Percentiles rank a stretch among this genome's conserved stretches.
These are phyloP conservation scores for Buathra laborator DNA, from an alignment of 2,888 invertebrate species.

Conservation along the genomic window DNA sequence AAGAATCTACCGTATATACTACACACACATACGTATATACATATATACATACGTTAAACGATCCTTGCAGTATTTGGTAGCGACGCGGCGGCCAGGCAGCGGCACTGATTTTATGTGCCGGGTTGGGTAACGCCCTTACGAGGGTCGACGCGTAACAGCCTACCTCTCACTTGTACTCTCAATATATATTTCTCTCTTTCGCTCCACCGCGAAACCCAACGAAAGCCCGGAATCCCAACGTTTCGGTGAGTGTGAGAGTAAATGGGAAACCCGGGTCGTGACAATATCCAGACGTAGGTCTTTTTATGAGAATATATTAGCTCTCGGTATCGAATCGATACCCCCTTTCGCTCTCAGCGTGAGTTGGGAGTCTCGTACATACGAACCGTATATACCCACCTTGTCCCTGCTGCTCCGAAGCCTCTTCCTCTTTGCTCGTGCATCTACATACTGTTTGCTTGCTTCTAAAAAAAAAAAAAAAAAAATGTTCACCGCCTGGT, in stretches of 20 bases:
- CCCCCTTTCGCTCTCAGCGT: slow-evolving; percentile 38
- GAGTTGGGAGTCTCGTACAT: slow-evolving; percentile 4
- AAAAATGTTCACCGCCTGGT: slow-evolving; percentile 39
- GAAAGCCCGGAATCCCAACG: slow-evolving; percentile 50
- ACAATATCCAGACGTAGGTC: slow-evolving; percentile 69
- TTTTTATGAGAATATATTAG: slow-evolving; percentile 72
- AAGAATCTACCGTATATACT: slow-evolving; percentile 55
- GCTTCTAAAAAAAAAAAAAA: slow-evolving; percentile 33
- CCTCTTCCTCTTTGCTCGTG: slow-evolving; percentile 30
- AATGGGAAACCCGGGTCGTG: slow-evolving; percentile 69
- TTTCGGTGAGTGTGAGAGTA: slow-evolving; percentile 65
- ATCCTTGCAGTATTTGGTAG: slow-evolving; percentile 67
- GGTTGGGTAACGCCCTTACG: slow-evolving; percentile 67
- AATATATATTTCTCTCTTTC: slow-evolving; percentile 2
- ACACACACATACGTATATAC: slow-evolving; percentile 4
- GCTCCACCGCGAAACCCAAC: slow-evolving; percentile 11
- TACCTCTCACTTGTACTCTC: slow-evolving; percentile 40
- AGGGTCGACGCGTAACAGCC: slow-evolving; percentile 65
- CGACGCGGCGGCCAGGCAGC: slow-evolving; percentile 41
- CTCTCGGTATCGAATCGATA: slow-evolving; percentile 71
- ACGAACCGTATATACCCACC: slow-evolving; percentile 39
- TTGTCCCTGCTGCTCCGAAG: slow-evolving; percentile 20
- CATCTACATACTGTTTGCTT: slow-evolving; percentile 61
- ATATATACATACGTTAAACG: slow-evolving; percentile 25
- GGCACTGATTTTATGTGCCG: slow-evolving; percentile 68